Evolutionary conservation across 1,140 invertebrate species (phyloP), one percentile per base, ranked within the genome.

Genomic region (Drosophila sproati): DNA sequence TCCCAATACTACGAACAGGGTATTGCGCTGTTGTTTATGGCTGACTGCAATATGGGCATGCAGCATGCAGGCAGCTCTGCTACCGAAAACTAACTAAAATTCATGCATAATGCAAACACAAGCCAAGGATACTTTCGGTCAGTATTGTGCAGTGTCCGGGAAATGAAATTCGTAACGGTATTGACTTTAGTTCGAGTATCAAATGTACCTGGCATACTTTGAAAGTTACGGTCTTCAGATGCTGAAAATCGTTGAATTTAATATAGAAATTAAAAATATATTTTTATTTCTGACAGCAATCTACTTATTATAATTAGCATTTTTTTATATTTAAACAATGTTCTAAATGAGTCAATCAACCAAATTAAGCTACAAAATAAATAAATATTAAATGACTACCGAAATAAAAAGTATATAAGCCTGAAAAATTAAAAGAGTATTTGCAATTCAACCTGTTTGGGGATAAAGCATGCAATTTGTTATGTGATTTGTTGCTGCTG

Each of bases 71-170:
- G 29, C 54, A 7, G 29, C 54, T 47, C 20, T 20, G 3, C 29
- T 47, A 32, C 45, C 62, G 41, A 66, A 77, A 66, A 57, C 63
- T 60, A 64, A 78, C 31, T 57, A 54, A 82, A 86, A 48, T 57
- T 78, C 72, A 82, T 86, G 82, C 79, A 86, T 87, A 87, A 87
- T 86, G 82, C 75, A 86, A 83, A 83, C 73, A 57, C 69, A 67
- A 87, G 79, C 79, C 82, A 76, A 87, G 82, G 68, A 77, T 85
- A 80, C 57, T 80, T 82, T 83, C 66, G 78, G 71, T 51, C 57
- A 78, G 48, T 50, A 29, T 63, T 61, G 54, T 55, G 54, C 12
- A 37, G 10, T 12, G 48, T 41, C 34, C 31, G n/a, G 28, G 41
- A n/a, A 35, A 32, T 54, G 32, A 12, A 54, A 57, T 50, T 50